A percentile compares a stretch with the other conserved stretches of the same genome.
Evolutionary conservation across 2,888 invertebrate species (phyloP).

Genomic region (Cistogaster globosa): DNA sequence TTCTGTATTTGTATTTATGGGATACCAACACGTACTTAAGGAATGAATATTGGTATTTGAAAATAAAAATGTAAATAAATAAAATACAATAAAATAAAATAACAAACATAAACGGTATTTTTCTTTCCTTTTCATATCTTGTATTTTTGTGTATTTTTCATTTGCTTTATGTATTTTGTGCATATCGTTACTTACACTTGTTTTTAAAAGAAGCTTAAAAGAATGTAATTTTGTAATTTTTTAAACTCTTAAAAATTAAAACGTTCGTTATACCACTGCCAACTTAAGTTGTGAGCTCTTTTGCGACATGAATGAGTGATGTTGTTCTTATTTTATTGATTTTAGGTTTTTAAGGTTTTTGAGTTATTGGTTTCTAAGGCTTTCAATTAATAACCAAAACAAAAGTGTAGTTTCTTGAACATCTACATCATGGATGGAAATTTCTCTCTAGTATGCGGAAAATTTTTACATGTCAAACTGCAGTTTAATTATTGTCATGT

Average conservation of each 20-base stretch:
- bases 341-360: too few relatives aligned
- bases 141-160: background rate
- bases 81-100: slow-evolving; percentile 67
- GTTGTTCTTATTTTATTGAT: too few relatives aligned
- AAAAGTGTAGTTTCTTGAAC: too few relatives aligned
- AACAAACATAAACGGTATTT: slow-evolving; percentile 69
- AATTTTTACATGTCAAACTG: too few relatives aligned
- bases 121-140: slow-evolving; percentile 28
- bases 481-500: too few relatives aligned
- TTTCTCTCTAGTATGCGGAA: too few relatives aligned
- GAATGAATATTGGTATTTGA: slow-evolving; percentile 71
- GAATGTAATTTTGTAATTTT: background rate
- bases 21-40: slow-evolving; percentile 72
- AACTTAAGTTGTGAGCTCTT: too few relatives aligned
- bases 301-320: too few relatives aligned
- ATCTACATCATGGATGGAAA: too few relatives aligned
- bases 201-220: slow-evolving; percentile 14
- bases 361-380: too few relatives aligned
- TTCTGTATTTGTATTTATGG: slow-evolving; percentile 67
- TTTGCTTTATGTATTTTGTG: slow-evolving; percentile 43
- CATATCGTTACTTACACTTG: slow-evolving; percentile 38
- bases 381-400: too few relatives aligned
- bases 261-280: too few relatives aligned
- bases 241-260: background rate
- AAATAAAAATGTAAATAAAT: slow-evolving; percentile 68